Evolutionary conservation across 2,113 vertebrate genomes (phyloP), one percentile per base, ranked within the genome.

Genomic region (Syngnathoides biaculeatus): DNA sequence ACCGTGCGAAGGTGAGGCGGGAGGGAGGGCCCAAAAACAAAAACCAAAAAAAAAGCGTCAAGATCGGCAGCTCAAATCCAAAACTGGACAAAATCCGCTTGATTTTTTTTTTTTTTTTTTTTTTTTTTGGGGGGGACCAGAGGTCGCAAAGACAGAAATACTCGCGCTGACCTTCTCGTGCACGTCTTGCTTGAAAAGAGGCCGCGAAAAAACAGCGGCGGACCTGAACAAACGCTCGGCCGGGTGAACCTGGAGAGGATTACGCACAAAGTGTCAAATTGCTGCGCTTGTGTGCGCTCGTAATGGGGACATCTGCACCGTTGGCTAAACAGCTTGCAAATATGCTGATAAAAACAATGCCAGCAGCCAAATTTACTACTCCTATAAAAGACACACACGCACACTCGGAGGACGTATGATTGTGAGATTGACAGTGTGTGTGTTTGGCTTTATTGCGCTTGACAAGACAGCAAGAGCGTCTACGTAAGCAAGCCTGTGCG

Each of bases 251-350:
- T 80, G 64, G 64, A 80, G 76, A 59, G 62, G 62, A 74, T 84
- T 77, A 84, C 64, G 69, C 79, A 74, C 75, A 65, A 71, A 86
- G 73, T 74, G 74, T 86, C 61, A 79, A 74, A 80, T 58, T 40
- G 26, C 26, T 68, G 40, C 57, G 61, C 71, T 40, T 74, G 26
- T 82, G 86, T 80, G 83, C 79, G 83, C 77, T 86, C 78, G 79
- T 89, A 89, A 89, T 78, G 78, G 88, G 88, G 85, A 89, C 88
- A 89, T 89, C 88, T 89, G 88, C 88, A 89, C 82, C 82, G 88
- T 88, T 89, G 86, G 86, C 88, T 89, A 89, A 89, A 89, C 88
- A 89, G 88, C 88, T 89, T 89, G 88, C 82, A 84, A 89, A 89
- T 89, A 89, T 89, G 88, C 88, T 89, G 88, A 89, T 89, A 88